phyloP scores from a whole-genome alignment of 1,140 invertebrate species.

The Drosophila subpulchrella region DNA sequence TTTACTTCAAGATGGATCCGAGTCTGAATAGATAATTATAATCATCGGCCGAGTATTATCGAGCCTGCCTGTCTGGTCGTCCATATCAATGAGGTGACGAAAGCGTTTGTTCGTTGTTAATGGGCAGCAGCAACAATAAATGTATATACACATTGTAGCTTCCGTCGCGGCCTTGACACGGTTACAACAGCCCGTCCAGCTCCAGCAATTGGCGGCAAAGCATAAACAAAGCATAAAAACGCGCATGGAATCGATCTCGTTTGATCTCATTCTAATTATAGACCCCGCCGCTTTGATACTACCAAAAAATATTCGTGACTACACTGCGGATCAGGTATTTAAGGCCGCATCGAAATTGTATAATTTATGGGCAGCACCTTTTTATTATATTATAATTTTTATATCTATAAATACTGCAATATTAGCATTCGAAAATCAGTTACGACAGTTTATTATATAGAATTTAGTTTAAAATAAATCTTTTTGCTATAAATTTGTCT shows the following conservation, averaged over 20 bases:
- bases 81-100: constrained; percentile 56
- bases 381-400: background rate
- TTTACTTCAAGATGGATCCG: constrained; percentile 10
- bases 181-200: constrained; percentile 59
- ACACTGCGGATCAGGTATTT: constrained; percentile 10
- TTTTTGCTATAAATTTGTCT: too few relatives aligned
- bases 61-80: constrained; percentile 24
- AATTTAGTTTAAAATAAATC: too few relatives aligned
- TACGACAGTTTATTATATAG: too few relatives aligned
- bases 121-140: constrained; percentile 26
- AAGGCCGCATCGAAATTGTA: background rate
- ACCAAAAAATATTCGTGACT: constrained; percentile 13
- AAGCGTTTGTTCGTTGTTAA: constrained; percentile 31
- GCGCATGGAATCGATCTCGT: constrained; percentile 31
- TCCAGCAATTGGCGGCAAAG: constrained; percentile 33
- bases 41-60: constrained; percentile 13
- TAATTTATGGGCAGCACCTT: background rate
- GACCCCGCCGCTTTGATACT: background rate
- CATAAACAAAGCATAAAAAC: constrained; percentile 38
- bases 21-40: constrained; percentile 5
- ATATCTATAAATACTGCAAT: too few relatives aligned
- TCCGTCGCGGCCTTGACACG: constrained; percentile 71
- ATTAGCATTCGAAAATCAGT: too few relatives aligned
- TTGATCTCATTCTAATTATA: constrained; percentile 60
- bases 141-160: constrained; percentile 9